Percentiles rank a stretch among this genome's conserved stretches.
Evolutionary conservation across 1,140 invertebrate genomes (phyloP).

Genomic region (Tetragonula clypearis): DNA sequence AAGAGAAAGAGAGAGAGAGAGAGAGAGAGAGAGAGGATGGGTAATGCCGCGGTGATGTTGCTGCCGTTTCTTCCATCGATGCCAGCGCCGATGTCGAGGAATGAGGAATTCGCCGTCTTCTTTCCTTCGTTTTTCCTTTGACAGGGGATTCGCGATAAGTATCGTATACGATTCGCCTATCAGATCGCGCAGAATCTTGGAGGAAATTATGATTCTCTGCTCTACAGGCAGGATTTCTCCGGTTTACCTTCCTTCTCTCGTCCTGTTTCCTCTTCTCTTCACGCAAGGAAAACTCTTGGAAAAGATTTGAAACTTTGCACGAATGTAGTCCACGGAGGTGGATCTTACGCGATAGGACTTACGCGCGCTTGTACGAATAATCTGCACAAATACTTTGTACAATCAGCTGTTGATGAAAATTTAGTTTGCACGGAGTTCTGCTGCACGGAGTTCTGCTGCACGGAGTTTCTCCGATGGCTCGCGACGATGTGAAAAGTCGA

Average conservation of each 20-base stretch:
- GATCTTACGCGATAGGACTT: too few species aligned
- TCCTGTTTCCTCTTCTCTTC: background rate
- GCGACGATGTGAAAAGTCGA: too few species aligned
- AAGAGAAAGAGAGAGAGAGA: too few species aligned
- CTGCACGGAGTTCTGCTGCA: too few species aligned
- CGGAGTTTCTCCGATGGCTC: too few species aligned
- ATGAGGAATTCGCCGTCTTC: constrained; percentile 24
- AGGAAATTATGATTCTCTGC: constrained; percentile 62
- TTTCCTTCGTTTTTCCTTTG: background rate
- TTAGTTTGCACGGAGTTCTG: too few species aligned
- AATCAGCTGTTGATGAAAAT: too few species aligned
- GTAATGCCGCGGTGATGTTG: constrained; percentile 47
- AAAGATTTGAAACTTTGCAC: too few species aligned
- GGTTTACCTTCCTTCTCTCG: background rate
- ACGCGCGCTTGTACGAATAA: too few species aligned
- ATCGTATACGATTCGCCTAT: constrained; percentile 54
- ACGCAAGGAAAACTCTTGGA: too few species aligned
- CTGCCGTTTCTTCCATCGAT: constrained; percentile 32
- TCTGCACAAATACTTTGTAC: too few species aligned
- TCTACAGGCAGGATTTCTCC: background rate
- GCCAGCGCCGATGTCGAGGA: constrained; percentile 25
- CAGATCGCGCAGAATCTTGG: constrained; percentile 43
- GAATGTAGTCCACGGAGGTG: too few species aligned
- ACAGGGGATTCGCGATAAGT: constrained; percentile 50
- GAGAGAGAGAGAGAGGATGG: constrained; percentile 31